Evolutionary conservation across 2,888 invertebrate species (phyloP).

Genomic region (Kryphioiulus occultus): DNA sequence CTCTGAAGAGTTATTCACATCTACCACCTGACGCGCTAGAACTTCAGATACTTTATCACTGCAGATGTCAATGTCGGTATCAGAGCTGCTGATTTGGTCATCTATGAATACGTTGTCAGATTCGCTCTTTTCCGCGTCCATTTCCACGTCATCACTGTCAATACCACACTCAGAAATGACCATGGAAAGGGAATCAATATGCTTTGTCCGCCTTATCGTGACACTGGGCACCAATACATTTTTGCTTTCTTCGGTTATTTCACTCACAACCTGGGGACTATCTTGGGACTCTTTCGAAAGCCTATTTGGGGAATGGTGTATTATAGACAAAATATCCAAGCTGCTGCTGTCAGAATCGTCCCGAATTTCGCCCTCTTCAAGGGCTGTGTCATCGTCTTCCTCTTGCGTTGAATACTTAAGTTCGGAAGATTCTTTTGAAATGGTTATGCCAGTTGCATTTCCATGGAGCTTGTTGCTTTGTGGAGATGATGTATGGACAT

Average conservation of each 20-base stretch:
- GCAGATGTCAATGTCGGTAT: background rate
- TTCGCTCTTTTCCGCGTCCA: background rate
- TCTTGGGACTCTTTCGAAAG: background rate
- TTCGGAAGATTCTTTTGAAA: background rate
- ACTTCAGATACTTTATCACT: background rate
- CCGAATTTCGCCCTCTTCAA: conserved; percentile 31
- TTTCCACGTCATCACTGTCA: background rate
- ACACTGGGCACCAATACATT: background rate
- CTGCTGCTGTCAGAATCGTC: background rate
- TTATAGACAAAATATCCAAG: background rate
- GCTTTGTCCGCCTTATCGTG: background rate
- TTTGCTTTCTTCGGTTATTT: background rate
- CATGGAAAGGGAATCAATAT: background rate
- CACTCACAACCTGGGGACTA: background rate
- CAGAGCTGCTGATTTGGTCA: background rate
- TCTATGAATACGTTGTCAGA: background rate
- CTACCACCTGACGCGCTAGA: background rate
- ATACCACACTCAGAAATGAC: background rate
- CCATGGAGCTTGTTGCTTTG: no score
- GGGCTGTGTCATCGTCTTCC: background rate
- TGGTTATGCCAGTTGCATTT: background rate
- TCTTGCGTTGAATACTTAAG: background rate
- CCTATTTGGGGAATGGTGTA: background rate
- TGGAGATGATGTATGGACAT: no score
- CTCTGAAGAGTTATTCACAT: background rate